Evolutionary conservation across 2,888 invertebrate genomes (phyloP).

Genomic region (Antitype chi): DNA sequence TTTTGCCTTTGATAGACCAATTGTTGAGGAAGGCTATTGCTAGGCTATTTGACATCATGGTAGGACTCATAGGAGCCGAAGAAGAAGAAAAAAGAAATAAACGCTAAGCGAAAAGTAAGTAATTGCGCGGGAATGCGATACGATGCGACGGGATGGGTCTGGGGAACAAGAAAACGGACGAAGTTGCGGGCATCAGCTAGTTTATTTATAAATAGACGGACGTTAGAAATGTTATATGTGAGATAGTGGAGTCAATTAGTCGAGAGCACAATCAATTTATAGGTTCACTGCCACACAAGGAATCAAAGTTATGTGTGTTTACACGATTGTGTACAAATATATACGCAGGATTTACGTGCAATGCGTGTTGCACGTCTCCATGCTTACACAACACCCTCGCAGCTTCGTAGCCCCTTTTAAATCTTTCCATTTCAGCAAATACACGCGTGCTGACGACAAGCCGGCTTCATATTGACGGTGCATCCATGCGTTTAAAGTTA

Average conservation of each 20-base stretch:
- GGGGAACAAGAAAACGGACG: too few species aligned
- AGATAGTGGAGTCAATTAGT: conserved; percentile 47
- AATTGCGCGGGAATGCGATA: too few species aligned
- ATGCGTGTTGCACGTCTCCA: conserved; percentile 31
- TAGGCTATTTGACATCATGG: not conserved
- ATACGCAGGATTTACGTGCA: conserved; percentile 22
- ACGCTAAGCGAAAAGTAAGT: not conserved
- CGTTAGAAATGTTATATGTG: conserved; percentile 19
- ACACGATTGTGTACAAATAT: conserved; percentile 19
- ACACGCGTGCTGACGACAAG: conserved; percentile 44
- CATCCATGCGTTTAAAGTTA: conserved; percentile 51
- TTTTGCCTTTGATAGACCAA: not conserved
- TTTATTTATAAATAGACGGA: conserved; percentile 40
- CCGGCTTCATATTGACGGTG: conserved; percentile 36
- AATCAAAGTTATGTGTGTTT: conserved; percentile 10
- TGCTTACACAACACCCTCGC: conserved; percentile 25
- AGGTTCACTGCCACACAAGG: conserved; percentile 39
- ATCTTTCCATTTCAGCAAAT: conserved; percentile 51
- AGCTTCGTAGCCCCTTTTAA: conserved; percentile 38
- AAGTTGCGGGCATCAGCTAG: not conserved
- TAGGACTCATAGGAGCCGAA: not conserved
- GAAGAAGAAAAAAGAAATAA: not conserved
- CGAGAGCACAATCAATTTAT: conserved; percentile 44
- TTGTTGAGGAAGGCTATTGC: too few species aligned
- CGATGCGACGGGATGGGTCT: too few species aligned